A percentile compares a stretch with the other conserved stretches of the same genome.
Conservation (phyloP, 2,797 vertebrate genomes). For the Notoglanidium macrostoma region DNA sequence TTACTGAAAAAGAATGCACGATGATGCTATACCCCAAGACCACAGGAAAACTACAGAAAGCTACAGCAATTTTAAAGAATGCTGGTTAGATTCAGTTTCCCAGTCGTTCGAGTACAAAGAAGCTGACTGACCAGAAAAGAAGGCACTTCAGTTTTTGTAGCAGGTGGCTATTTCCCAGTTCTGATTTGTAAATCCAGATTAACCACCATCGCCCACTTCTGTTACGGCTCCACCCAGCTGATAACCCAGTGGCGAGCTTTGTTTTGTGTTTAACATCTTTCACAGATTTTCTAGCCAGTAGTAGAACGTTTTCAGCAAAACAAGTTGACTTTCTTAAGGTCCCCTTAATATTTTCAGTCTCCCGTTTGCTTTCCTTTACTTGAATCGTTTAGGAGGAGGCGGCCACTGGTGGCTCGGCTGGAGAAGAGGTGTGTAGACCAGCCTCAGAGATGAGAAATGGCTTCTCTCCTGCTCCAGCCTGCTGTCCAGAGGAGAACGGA, state of each 20-base stretch:
- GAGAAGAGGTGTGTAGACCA: constrained; percentile 70
- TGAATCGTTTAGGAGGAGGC: constrained; percentile 69
- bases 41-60: neutral
- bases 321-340: neutral
- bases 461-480: constrained; percentile 64
- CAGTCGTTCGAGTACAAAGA: neutral
- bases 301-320: neutral
- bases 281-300: neutral
- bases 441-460: constrained; percentile 64
- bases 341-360: neutral
- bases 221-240: neutral
- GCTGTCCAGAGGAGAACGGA: constrained; percentile 84
- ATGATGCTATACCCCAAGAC: neutral
- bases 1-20: neutral
- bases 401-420: constrained; percentile 71
- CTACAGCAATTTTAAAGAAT: neutral
- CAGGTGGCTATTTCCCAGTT: neutral
- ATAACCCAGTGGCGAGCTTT: neutral
- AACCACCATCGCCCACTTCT: neutral
- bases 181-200: neutral
- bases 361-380: neutral
- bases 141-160: neutral
- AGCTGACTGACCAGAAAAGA: neutral
- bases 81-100: neutral
- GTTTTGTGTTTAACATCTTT: neutral